A percentile compares a stretch with the other conserved stretches of the same genome.
These are phyloP conservation scores for Pectinophora gossypiella DNA, from an alignment of 1,140 invertebrate species.

Conservation along the genomic window DNA sequence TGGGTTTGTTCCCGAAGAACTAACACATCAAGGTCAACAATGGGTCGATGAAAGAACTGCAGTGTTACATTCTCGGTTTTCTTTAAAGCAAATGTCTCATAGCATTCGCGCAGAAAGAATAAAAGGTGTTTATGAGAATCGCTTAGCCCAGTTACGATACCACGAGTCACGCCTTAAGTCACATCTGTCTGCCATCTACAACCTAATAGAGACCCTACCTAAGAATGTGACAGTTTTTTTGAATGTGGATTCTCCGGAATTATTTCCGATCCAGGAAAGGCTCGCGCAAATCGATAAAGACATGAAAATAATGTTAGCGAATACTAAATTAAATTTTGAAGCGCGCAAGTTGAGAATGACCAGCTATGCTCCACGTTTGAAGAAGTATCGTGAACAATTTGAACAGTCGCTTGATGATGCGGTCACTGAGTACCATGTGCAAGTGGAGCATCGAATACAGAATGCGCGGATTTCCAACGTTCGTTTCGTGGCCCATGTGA, in stretches of 20 bases:
- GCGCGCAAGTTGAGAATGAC: constrained; percentile 45
- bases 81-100: constrained; percentile 46
- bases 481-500: constrained; percentile 39
- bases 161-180: constrained; percentile 43
- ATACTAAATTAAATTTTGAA: constrained; percentile 33
- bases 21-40: constrained; percentile 31
- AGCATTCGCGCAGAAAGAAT: constrained; percentile 44
- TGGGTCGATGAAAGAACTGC: constrained; percentile 42
- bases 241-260: constrained; percentile 32
- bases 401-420: constrained; percentile 38
- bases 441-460: constrained; percentile 34
- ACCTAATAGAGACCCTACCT: constrained; percentile 35
- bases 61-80: constrained; percentile 40
- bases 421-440: constrained; percentile 30
- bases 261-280: constrained; percentile 47
- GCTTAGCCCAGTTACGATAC: constrained; percentile 35
- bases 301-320: constrained; percentile 27
- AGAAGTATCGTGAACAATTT: constrained; percentile 36
- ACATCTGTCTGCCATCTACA: constrained; percentile 43
- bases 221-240: constrained; percentile 33
- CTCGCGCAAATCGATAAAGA: constrained; percentile 29
- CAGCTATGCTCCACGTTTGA: constrained; percentile 44
- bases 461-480: constrained; percentile 43
- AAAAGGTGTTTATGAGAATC: constrained; percentile 31
- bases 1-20: constrained; percentile 30